Evolutionary conservation across 2,113 vertebrate genomes (phyloP), one percentile per base, ranked within the genome.

Genomic region (Gracilinanus agilis): DNA sequence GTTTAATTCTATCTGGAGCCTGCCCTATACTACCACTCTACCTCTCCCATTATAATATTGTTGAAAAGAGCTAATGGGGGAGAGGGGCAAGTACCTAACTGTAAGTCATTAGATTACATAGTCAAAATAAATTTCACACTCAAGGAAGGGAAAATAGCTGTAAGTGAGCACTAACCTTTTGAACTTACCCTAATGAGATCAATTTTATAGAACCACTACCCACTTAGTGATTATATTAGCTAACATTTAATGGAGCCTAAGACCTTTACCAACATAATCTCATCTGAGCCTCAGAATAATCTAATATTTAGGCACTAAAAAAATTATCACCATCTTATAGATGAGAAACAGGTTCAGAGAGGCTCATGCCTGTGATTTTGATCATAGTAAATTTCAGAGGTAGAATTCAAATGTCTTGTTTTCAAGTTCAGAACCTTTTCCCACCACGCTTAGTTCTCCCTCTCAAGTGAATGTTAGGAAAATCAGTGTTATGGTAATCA

Each of bases 121-220:
- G 16, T 75, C 67, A 75, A 75, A 75, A 75, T 75, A n/a, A n/a
- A 21, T n/a, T 75, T 75, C 34, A 75, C 34, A n/a, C 13, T 75
- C 3, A 6, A 75, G 13, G 67, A 94, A 27, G 55, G 55, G 54
- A 27, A 93, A 56, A 94, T 93, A 92, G 29, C 44, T 94, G 3
- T 95, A 94, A 90, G 93, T 90, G 54, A 91, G 90, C 23, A 11
- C 95, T 95, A 96, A 90, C 96, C 44, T 97, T 83, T 96, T 95
- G 55, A 95, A 93, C 55, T 95, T 29, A 58, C 55, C 92, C 58
- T 93, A 83, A 53, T 90, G 94, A 90, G 89, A 89, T 44, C 58
- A 44, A 90, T n/a, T 90, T 40, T 40, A 21, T 75, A n/a, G 13
- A 12, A 75, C 34, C 2, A n/a, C 34, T 34, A 40, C 67, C 29